Evolutionary conservation across 2,797 vertebrate genomes (phyloP).

Genomic region (Lacerta agilis): DNA sequence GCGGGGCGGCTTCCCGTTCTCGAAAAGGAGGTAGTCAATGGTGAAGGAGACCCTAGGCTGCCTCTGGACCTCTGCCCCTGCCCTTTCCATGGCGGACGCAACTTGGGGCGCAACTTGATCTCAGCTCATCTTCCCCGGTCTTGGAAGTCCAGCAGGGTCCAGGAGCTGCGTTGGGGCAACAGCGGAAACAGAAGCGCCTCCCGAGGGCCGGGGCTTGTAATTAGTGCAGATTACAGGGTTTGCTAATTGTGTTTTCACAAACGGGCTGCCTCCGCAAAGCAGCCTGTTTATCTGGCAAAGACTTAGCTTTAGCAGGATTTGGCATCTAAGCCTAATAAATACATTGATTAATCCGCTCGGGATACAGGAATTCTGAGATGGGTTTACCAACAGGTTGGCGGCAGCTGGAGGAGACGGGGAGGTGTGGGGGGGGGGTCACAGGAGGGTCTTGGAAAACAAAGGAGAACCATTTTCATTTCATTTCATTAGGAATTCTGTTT

Average conservation of each 20-base stretch:
- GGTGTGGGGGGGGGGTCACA: too few species aligned
- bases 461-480: too few species aligned
- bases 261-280: constrained; percentile 69
- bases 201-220: constrained; percentile 38
- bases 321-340: constrained; percentile 74
- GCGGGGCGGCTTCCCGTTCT: constrained; percentile 67
- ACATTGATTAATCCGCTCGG: constrained; percentile 74
- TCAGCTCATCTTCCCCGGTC: background rate
- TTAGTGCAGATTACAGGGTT: constrained; percentile 69
- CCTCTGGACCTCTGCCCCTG: rapidly evolving
- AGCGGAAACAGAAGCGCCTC: background rate
- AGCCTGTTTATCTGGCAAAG: constrained; percentile 73
- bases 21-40: constrained; percentile 84
- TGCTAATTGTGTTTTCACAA: constrained; percentile 77
- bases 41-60: constrained; percentile 75
- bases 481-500: too few species aligned
- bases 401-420: background rate
- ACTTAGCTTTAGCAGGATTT: constrained; percentile 73
- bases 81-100: constrained; percentile 15
- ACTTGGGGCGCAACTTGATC: background rate
- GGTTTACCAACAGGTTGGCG: background rate
- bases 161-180: background rate
- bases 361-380: constrained; percentile 65
- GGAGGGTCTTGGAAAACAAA: background rate
- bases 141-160: background rate